These are phyloP conservation scores for Apamea anceps DNA, from an alignment of 2,888 invertebrate species.

Conservation along the genomic window DNA sequence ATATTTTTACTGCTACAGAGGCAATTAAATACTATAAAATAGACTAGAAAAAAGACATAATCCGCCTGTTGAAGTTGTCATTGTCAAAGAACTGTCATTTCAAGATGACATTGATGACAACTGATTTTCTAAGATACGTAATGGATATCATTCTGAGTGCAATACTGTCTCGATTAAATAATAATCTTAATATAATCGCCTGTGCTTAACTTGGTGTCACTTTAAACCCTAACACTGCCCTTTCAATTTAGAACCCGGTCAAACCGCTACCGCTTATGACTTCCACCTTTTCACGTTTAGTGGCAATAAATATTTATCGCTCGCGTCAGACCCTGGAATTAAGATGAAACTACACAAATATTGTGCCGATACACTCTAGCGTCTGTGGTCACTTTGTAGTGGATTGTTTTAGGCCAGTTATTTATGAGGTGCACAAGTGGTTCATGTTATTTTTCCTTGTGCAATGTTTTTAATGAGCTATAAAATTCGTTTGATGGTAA, in stretches of 20 bases:
- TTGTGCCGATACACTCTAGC: constrained; percentile 67
- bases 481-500: constrained; percentile 54
- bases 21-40: neutral
- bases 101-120: neutral
- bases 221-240: no score
- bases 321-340: constrained; percentile 80
- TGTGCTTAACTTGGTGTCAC: neutral
- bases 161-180: neutral
- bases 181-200: neutral
- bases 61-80: neutral
- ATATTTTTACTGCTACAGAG: neutral
- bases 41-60: neutral
- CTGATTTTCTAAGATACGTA: neutral
- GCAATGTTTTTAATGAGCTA: constrained; percentile 54
- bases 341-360: constrained; percentile 79
- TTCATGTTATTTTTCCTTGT: constrained; percentile 55
- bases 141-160: neutral
- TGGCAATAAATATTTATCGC: constrained; percentile 86
- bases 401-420: constrained; percentile 61
- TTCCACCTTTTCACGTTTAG: constrained; percentile 67
- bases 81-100: neutral
- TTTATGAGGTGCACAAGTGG: constrained; percentile 52
- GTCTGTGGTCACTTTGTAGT: constrained; percentile 72
- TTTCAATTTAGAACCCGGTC: neutral
- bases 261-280: constrained; percentile 40